These are phyloP conservation scores for Eumacrocentrus americanus DNA, from an alignment of 2,888 invertebrate genomes.

Conservation along the genomic window DNA sequence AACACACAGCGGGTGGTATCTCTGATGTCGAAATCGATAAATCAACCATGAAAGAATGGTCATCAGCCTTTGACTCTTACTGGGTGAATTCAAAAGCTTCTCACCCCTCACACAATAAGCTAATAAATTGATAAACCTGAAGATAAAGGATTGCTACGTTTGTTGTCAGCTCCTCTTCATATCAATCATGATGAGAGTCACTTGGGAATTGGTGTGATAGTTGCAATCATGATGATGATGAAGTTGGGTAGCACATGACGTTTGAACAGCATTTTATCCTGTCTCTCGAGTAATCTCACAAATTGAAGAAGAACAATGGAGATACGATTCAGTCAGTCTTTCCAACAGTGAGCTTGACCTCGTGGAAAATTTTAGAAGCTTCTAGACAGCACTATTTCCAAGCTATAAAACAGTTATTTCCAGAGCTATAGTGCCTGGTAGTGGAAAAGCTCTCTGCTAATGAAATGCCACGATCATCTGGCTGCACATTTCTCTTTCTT, in stretches of 20 bases:
- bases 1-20: conserved; percentile 10
- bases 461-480: conserved; percentile 36
- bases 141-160: too few relatives aligned
- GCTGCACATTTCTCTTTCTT: too few relatives aligned
- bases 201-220: too few relatives aligned
- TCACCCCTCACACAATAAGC: too few relatives aligned
- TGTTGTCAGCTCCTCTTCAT: too few relatives aligned
- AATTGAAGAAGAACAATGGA: background rate
- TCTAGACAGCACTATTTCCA: background rate
- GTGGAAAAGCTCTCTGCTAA: conserved; percentile 35
- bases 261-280: background rate
- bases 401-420: background rate
- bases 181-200: too few relatives aligned
- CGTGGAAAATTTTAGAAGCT: conserved; percentile 1
- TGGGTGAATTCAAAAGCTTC: too few relatives aligned
- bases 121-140: too few relatives aligned
- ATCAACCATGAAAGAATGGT: conserved; percentile 18
- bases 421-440: background rate
- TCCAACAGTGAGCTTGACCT: background rate
- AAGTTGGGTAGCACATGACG: background rate
- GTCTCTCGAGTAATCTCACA: background rate
- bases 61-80: too few relatives aligned
- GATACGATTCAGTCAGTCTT: too few relatives aligned
- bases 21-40: conserved; percentile 28
- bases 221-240: too few relatives aligned